A percentile compares a stretch with the other conserved stretches of the same genome.
Conservation (phyloP, 2,797 vertebrate species). For the Ctenochaetus hawaiiensis region DNA sequence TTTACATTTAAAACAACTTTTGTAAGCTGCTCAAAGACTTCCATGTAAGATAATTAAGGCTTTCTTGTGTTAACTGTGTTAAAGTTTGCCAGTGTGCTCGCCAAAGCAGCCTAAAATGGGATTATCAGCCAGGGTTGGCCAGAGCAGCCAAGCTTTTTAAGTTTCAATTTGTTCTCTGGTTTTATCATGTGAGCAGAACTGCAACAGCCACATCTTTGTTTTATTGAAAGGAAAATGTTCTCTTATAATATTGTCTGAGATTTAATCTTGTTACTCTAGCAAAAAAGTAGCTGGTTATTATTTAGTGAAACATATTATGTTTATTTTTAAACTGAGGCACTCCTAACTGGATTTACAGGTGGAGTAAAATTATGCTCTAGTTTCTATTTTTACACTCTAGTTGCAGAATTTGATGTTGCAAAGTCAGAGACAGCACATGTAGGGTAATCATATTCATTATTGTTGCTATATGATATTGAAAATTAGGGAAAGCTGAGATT, state of each 20-base stretch:
- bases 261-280: no score
- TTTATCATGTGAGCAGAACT: neutral
- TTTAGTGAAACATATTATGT: neutral
- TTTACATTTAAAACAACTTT: neutral
- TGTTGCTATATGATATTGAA: no score
- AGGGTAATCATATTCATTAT: neutral
- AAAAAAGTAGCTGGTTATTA: no score
- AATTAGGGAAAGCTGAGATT: no score
- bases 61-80: constrained; percentile 17
- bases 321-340: neutral
- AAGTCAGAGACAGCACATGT: constrained; percentile 16
- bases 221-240: neutral
- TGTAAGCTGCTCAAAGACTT: constrained; percentile 1
- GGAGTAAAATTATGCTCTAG: neutral
- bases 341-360: neutral
- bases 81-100: neutral
- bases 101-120: neutral
- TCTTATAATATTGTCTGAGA: no score
- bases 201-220: constrained; percentile 23
- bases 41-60: constrained; percentile 15
- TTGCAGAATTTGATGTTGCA: constrained; percentile 29
- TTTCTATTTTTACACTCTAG: constrained; percentile 7
- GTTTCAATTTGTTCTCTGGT: neutral
- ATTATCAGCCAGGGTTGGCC: neutral
- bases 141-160: neutral